phyloP scores from a whole-genome alignment of 2,797 vertebrate species.

The Macropus fuliginosus region DNA sequence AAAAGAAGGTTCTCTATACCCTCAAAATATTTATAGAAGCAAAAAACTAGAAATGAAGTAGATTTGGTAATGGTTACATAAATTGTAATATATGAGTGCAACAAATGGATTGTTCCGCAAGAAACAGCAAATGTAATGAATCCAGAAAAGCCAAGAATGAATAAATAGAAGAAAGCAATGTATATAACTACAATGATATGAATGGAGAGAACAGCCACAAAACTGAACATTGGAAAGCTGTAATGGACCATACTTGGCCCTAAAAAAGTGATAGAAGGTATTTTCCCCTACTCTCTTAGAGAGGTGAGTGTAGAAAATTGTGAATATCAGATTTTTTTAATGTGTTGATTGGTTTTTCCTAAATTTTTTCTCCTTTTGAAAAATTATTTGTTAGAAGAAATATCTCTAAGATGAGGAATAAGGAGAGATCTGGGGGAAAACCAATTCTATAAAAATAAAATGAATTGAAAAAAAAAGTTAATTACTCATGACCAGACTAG shows the following conservation, averaged over 20 bases:
- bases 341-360: neutral
- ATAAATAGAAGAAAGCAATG: neutral
- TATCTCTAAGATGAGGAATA: neutral
- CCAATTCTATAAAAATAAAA: neutral
- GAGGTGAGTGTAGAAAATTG: neutral
- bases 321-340: neutral
- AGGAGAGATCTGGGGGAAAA: neutral
- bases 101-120: no score
- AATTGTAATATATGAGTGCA: no score
- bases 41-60: neutral
- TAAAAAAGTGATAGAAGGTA: neutral
- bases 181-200: neutral
- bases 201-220: neutral
- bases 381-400: neutral
- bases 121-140: no score
- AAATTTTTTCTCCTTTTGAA: neutral
- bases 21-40: neutral
- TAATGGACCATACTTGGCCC: neutral
- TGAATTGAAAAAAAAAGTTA: neutral
- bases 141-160: no score
- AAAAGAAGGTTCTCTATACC: neutral
- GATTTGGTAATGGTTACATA: neutral
- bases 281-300: neutral
- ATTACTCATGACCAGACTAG: neutral
- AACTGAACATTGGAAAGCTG: neutral